phyloP scores from a whole-genome alignment of 2,113 vertebrate genomes.

The Cynopterus brachyotis region DNA sequence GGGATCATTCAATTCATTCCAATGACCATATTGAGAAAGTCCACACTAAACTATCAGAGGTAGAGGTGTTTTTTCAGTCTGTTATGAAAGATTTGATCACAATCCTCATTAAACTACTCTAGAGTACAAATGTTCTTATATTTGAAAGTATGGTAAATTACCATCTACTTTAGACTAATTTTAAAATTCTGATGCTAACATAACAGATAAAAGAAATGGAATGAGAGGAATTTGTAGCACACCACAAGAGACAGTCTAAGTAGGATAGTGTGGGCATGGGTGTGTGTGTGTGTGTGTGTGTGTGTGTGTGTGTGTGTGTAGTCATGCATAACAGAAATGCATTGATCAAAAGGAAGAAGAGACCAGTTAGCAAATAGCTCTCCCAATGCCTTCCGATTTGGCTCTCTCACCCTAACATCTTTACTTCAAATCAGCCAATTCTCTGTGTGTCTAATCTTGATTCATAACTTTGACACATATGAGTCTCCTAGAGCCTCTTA shows the following conservation, averaged over 20 bases:
- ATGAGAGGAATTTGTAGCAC: not conserved
- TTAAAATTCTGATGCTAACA: not conserved
- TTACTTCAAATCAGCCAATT: not conserved
- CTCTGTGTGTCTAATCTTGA: not conserved
- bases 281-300: not conserved
- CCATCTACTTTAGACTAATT: not conserved
- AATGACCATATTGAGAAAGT: not conserved
- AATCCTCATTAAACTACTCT: not conserved
- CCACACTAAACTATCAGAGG: not conserved
- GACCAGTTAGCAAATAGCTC: not conserved
- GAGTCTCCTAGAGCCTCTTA: not conserved
- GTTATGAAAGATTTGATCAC: not conserved
- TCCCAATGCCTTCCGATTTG: not conserved
- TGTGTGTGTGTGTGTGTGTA: not conserved
- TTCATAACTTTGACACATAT: not conserved
- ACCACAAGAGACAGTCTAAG: not conserved
- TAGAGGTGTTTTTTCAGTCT: not conserved
- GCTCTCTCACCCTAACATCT: not conserved
- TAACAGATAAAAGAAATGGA: not conserved
- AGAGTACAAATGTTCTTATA: not conserved
- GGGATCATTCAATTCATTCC: not conserved
- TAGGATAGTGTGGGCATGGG: not conserved
- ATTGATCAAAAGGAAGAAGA: not conserved
- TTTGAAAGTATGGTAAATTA: slow-evolving; percentile 33
- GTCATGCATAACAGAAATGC: not conserved